Evolutionary conservation across 2,113 vertebrate species (phyloP).

Genomic region (Hypanus sabinus): DNA sequence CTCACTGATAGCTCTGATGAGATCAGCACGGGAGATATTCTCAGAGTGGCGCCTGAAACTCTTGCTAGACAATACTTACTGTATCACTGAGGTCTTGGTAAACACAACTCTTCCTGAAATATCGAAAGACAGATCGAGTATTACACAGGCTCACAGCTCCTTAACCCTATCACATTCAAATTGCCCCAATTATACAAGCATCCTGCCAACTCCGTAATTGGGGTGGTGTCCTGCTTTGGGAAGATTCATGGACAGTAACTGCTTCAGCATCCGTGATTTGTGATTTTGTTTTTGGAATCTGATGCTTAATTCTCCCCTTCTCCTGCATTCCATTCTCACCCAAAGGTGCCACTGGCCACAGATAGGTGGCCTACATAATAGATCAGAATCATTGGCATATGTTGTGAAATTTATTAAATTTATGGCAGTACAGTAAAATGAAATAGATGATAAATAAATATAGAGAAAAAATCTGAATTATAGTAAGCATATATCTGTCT

Average conservation of each 20-base stretch:
- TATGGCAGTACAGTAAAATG: too few relatives aligned
- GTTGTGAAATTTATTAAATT: too few relatives aligned
- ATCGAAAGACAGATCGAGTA: neutral
- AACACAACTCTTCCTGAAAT: neutral
- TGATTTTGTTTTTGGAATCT: neutral
- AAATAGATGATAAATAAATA: too few relatives aligned
- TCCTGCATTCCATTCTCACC: neutral
- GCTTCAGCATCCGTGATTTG: neutral
- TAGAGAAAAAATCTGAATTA: too few relatives aligned
- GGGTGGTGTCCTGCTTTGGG: neutral
- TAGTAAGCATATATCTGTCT: neutral
- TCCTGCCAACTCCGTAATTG: neutral
- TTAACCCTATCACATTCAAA: slow-evolving; percentile 18
- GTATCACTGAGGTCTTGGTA: slow-evolving; percentile 21
- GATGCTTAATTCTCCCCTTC: neutral
- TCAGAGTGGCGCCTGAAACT: slow-evolving; percentile 34
- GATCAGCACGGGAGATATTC: slow-evolving; percentile 31
- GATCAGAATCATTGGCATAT: too few relatives aligned
- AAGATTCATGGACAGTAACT: neutral
- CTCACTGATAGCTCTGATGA: slow-evolving; percentile 6
- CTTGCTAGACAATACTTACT: slow-evolving; percentile 33
- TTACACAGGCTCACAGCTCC: neutral
- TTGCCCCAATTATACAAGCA: neutral
- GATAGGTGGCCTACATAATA: neutral
- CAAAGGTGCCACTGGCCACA: neutral